Conservation (phyloP, 2,797 vertebrate genomes). For the Bradypodion pumilum region DNA sequence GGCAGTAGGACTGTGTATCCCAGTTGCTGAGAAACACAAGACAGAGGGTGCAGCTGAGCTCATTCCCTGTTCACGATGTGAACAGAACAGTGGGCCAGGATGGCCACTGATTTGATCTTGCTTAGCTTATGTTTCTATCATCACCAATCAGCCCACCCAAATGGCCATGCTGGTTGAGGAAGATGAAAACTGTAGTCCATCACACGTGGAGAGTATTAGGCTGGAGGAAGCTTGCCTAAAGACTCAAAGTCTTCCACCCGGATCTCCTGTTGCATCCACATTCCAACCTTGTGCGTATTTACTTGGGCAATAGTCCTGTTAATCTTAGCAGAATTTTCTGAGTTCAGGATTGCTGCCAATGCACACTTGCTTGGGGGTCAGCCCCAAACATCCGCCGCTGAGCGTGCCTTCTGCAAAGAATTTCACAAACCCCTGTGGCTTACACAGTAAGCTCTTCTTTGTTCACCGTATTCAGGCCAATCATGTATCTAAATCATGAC, state of each 20-base stretch:
- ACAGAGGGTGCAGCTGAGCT: background rate
- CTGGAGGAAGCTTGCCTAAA: background rate
- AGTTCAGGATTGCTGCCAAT: background rate
- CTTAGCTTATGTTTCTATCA: background rate
- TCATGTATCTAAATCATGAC: constrained; percentile 48
- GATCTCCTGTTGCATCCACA: background rate
- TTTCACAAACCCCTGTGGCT: constrained; percentile 70
- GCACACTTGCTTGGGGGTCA: background rate
- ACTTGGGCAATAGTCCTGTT: background rate
- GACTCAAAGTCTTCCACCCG: background rate
- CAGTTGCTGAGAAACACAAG: background rate
- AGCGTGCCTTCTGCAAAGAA: constrained; percentile 50
- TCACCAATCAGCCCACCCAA: background rate
- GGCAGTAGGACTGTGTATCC: background rate
- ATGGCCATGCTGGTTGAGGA: background rate
- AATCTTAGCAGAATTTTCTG: background rate
- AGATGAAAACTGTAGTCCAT: background rate
- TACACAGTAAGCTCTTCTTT: constrained; percentile 75
- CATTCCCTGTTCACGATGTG: background rate
- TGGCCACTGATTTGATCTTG: background rate
- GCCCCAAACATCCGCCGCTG: constrained; percentile 20
- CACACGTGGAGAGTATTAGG: background rate
- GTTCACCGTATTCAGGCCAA: constrained; percentile 42
- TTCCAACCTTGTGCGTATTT: background rate
- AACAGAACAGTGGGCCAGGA: background rate